Percentiles rank a stretch among this genome's conserved stretches.
These are phyloP conservation scores for Watsonalla binaria DNA, from an alignment of 2,888 invertebrate genomes.

Conservation along the genomic window DNA sequence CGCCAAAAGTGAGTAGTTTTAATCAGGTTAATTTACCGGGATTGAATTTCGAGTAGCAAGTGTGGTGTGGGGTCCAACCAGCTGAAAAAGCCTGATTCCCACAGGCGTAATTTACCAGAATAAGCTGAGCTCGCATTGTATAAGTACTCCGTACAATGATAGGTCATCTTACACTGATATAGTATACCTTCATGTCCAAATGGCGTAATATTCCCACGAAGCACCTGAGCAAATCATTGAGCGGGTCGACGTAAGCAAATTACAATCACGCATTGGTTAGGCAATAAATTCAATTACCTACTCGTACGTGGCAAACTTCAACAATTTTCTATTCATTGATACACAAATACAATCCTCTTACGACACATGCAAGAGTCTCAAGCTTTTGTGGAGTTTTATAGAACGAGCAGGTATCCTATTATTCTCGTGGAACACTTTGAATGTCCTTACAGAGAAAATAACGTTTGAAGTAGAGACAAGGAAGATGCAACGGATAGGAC, in stretches of 20 bases:
- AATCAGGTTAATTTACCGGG: conserved; percentile 27
- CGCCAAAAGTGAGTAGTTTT: conserved; percentile 21
- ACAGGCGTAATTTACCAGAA: conserved; percentile 13
- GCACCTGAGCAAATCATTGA: neutral
- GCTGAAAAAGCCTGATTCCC: conserved; percentile 27
- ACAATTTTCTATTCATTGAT: neutral
- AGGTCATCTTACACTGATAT: too few species aligned
- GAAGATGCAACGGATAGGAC: too few species aligned
- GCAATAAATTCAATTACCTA: neutral
- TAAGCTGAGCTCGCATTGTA: neutral
- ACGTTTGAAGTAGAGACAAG: too few species aligned
- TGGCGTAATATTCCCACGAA: neutral
- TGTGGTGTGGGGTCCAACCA: conserved; percentile 48
- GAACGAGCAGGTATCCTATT: too few species aligned
- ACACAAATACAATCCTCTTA: too few species aligned
- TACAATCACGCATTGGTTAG: neutral
- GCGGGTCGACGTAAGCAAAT: neutral
- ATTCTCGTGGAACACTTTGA: too few species aligned
- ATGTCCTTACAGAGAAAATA: too few species aligned
- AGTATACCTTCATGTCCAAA: too few species aligned
- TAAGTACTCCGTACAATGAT: too few species aligned
- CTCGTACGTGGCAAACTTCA: neutral
- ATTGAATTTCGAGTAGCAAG: conserved; percentile 36
- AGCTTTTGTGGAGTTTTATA: too few species aligned
- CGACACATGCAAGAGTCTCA: too few species aligned